Percentiles rank a stretch among this genome's conserved stretches.
phyloP scores from a whole-genome alignment of 35 echinoderm and acorn worm species.

The Diadema setosum region DNA sequence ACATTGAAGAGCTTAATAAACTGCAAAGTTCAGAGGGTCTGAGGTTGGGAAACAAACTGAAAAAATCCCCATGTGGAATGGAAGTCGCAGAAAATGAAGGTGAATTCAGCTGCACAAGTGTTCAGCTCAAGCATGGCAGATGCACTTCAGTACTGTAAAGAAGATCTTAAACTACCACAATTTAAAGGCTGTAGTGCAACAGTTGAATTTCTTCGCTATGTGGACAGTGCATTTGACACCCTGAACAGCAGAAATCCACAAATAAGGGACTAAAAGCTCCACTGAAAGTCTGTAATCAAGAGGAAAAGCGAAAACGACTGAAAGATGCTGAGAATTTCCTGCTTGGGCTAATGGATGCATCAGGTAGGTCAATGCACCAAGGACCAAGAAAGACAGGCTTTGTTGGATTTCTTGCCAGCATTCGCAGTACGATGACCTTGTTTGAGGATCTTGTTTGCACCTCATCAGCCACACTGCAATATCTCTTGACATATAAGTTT shows the following conservation, averaged over 20 bases:
- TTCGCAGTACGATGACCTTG: constrained; percentile 12
- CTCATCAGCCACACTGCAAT: neutral
- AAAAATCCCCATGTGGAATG: constrained; percentile 23
- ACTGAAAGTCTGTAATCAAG: neutral
- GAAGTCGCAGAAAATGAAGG: constrained; percentile 51
- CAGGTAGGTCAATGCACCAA: neutral
- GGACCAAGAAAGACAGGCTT: constrained; percentile 23
- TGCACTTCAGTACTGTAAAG: constrained; percentile 26
- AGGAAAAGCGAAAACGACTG: neutral
- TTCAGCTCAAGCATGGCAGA: constrained; percentile 45
- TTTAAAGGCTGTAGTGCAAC: constrained; percentile 45
- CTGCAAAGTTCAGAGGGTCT: constrained; percentile 36
- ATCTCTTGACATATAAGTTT: constrained; percentile 46
- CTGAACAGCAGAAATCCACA: constrained; percentile 52
- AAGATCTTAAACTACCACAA: constrained; percentile 22
- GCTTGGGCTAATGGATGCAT: neutral
- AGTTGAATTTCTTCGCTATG: constrained; percentile 13
- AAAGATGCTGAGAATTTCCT: neutral
- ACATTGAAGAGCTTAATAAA: constrained; percentile 14
- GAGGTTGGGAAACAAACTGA: constrained; percentile 14
- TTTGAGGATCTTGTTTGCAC: constrained; percentile 8
- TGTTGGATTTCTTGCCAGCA: constrained; percentile 39
- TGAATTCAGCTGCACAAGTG: constrained; percentile 22
- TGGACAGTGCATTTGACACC: constrained; percentile 53
- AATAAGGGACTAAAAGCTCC: constrained; percentile 24